Conservation (phyloP, 2,888 invertebrate genomes). For the Melinaea marsaeus region DNA sequence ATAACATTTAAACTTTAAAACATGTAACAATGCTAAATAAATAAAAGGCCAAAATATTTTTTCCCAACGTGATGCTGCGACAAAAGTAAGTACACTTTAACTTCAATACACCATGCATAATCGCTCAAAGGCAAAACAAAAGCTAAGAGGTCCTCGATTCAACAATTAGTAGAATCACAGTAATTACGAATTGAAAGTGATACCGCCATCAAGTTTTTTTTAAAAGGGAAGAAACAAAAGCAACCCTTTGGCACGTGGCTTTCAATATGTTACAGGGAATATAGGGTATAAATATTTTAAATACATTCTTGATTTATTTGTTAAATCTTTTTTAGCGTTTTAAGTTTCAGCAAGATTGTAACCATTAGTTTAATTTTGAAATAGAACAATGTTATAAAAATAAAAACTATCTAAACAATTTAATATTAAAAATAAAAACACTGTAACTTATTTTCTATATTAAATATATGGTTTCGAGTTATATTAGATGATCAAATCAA, state of each 20-base stretch:
- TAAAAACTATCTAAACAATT: not conserved
- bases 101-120: conserved; percentile 67
- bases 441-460: too few relatives aligned
- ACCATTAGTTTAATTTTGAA: not conserved
- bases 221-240: conserved; percentile 59
- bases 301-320: conserved; percentile 8
- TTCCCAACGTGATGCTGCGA: conserved; percentile 5
- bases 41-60: not conserved
- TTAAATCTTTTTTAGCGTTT: conserved; percentile 3
- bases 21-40: not conserved
- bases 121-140: conserved; percentile 71
- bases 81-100: conserved; percentile 48
- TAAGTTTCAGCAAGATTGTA: conserved; percentile 3
- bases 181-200: conserved; percentile 73
- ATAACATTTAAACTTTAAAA: conserved; percentile 8
- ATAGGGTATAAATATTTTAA: conserved; percentile 29
- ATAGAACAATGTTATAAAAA: not conserved
- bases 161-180: conserved; percentile 73
- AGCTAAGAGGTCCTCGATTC: conserved; percentile 52
- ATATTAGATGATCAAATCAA: too few relatives aligned
- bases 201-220: conserved; percentile 63
- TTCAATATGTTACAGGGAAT: conserved; percentile 56
- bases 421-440: too few relatives aligned
- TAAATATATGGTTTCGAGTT: too few relatives aligned
- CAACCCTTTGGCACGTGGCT: conserved; percentile 70